These are phyloP conservation scores for Callospermophilus lateralis DNA, from an alignment of 2,113 vertebrate genomes.

Conservation along the genomic window DNA sequence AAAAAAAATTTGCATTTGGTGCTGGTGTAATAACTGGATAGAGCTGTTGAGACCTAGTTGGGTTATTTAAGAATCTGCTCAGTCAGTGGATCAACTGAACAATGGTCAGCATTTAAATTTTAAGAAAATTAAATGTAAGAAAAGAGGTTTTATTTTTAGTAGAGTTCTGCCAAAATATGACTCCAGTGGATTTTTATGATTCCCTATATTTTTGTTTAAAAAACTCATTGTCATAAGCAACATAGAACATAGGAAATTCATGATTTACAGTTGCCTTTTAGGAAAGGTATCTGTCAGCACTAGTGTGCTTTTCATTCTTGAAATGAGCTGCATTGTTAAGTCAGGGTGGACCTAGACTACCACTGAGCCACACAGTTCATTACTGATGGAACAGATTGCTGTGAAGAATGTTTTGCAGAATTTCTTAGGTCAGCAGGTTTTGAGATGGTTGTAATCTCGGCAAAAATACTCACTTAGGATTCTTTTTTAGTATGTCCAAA, in stretches of 20 bases:
- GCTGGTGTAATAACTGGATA: not conserved
- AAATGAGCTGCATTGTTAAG: not conserved
- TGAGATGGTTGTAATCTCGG: constrained; percentile 1
- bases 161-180: not conserved
- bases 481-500: not conserved
- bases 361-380: not conserved
- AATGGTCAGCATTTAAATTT: not conserved
- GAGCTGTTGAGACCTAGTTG: not conserved
- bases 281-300: not conserved
- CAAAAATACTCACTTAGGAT: not conserved
- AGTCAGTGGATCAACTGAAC: not conserved
- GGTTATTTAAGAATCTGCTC: not conserved
- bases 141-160: not conserved
- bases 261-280: not conserved
- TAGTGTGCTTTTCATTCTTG: not conserved
- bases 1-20: not conserved
- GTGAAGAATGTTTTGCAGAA: not conserved
- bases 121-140: not conserved
- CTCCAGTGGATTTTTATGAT: not conserved
- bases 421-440: not conserved
- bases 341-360: not conserved
- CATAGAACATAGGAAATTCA: not conserved
- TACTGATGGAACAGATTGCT: not conserved
- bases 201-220: not conserved
- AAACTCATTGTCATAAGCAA: constrained; percentile 29